Evolutionary conservation across 2,888 invertebrate genomes (phyloP), one percentile per base, ranked within the genome.

Genomic region (Pheosia gnoma): DNA sequence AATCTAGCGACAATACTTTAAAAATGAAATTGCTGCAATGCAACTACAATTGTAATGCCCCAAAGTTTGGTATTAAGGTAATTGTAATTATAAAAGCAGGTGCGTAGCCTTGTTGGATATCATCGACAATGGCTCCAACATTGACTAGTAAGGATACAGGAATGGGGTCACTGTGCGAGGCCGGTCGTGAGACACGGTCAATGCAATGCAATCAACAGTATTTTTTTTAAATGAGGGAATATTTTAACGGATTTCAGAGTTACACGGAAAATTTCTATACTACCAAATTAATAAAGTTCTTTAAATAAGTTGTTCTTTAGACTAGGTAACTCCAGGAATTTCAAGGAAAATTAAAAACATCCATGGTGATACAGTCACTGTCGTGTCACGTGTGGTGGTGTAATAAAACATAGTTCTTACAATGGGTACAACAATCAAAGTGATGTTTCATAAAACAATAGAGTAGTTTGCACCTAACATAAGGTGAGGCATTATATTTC

Each of bases 161-260:
- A 90, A 90, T 91, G 89, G 84, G 90, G 91, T 86, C 90, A 85
- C 69, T 63, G 75, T 75, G 74, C 84, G 83, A 87, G 86, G 88
- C 77, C 82, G 73, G 62, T 65, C 74, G 71, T 67, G 67, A 66
- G 71, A 77, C 78, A 73, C 81, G 83, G 85, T 84, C 85, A 87
- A 84, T 83, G 84, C 78, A 81, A 84, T 82, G 76, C 75, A 80
- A 79, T 74, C 64, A 72, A 75, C 71, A 65, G 63, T 61, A 25
- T 25, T 25, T 63, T 69, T 80, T 78, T 64, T 78, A 77, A 77
- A 80, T 81, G 78, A 75, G 71, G 74, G 75, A 69, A 75, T 72
- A 67, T 71, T 59, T 69, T 70, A 53, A 8, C 70, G 64, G 65
- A 61, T 63, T 60, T 52, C 3, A 59, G 57, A 64, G 49, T 58